Percentiles rank a stretch among this genome's conserved stretches.
These are phyloP conservation scores for Rhincodon typus DNA, from an alignment of 2,797 vertebrate species.

Conservation along the genomic window DNA sequence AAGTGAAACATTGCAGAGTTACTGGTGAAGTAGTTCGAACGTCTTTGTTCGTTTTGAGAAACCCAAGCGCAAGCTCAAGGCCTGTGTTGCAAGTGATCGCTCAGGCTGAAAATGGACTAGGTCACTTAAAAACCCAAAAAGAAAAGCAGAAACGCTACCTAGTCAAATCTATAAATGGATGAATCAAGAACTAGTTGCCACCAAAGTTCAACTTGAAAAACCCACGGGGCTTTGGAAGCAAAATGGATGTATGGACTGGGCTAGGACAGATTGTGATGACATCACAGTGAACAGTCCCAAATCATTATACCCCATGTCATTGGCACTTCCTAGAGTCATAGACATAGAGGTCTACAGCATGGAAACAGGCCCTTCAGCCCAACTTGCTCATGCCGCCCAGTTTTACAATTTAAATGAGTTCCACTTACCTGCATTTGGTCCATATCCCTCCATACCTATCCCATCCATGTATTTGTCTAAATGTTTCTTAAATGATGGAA, in stretches of 20 bases:
- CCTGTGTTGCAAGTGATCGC: not conserved
- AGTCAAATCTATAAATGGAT: not conserved
- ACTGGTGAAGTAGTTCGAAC: not conserved
- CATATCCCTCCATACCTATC: too few relatives aligned
- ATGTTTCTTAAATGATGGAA: too few relatives aligned
- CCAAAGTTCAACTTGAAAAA: not conserved
- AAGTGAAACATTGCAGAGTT: not conserved
- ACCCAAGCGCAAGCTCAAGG: not conserved
- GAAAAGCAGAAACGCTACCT: rapidly evolving
- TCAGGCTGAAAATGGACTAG: not conserved
- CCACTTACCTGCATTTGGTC: too few relatives aligned
- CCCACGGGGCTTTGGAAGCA: not conserved
- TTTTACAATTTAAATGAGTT: too few relatives aligned
- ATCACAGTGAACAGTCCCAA: not conserved
- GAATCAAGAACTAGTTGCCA: not conserved
- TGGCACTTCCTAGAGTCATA: not conserved
- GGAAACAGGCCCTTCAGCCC: too few relatives aligned
- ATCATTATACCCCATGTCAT: not conserved
- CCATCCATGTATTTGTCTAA: too few relatives aligned
- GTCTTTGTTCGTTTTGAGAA: not conserved
- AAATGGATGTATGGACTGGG: not conserved
- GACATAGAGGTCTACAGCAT: too few relatives aligned
- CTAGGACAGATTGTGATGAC: not conserved
- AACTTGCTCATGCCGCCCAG: too few relatives aligned
- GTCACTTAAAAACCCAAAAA: not conserved